Base-by-base conservation (phyloP, 2,888 invertebrate genomes). In the Myopa testacea region DNA sequence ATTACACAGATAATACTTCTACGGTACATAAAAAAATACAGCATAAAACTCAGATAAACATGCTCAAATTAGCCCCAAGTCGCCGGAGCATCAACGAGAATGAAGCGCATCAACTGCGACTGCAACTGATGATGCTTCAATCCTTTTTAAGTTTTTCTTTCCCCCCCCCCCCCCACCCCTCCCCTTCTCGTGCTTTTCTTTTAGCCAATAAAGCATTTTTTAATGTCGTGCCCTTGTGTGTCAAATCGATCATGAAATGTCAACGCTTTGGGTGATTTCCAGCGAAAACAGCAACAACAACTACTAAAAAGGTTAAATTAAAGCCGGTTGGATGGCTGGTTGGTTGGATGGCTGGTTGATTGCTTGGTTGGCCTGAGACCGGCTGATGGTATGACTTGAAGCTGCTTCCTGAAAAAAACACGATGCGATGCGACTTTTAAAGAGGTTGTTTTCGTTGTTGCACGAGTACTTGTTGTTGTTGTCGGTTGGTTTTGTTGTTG, bases 191-290 rank as follows among this genome's bases (percentile, higher is more conserved):
- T 73, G 37, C 10, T 16, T 55, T n/a, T n/a, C 68, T 45, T 52
- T 34, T 37, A 37, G 55, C 58, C 65, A 74, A 74, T 74, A 74
- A 65, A 74, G 40, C 75, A 62, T 60, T 68, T 74, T 74, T 19
- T 78, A 74, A 78, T 85, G 83, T 86, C 86, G 86, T 86, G 87
- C 86, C 86, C 87, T 88, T 87, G 87, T 86, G 86, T 88, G 88
- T 87, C 87, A 87, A 87, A 87, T 87, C 84, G 85, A 87, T 87
- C 87, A 87, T 87, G 86, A 87, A 88, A 87, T 88, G 88, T 87
- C 88, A 88, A 85, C 86, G 87, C 85, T 86, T 86, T 80, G 81
- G 86, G 86, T 82, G 80, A 83, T 84, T 78, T 79, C 77, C 82
- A 81, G 81, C 83, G 82, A 83, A 80, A 79, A 79, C 4, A 71